Base-by-base conservation (phyloP, 2,888 invertebrate genomes). In the Eilema sororculum region DNA sequence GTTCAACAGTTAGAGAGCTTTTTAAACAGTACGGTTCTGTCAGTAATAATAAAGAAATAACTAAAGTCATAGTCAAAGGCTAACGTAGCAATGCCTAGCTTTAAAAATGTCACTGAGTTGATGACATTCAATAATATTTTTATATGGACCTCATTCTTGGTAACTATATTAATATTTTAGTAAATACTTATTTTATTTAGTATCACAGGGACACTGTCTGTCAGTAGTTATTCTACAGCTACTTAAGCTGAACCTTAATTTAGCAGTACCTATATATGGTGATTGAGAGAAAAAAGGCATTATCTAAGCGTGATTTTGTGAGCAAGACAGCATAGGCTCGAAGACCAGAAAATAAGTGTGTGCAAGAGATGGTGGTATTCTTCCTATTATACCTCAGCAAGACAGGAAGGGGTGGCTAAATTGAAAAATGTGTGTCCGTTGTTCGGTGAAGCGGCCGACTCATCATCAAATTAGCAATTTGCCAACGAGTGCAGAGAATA, bases 201-300 rank as follows among this genome's bases (percentile, higher is more conserved):
- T 46, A 52, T 52, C 52, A n/a, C n/a, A 52, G n/a, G n/a, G n/a
- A 52, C 8, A n/a, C 52, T 52, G 46, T 16, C 3, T 16, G 6
- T 52, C n/a, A 52, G 52, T n/a, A 52, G 52, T n/a, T 52, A 52
- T n/a, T 46, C 46, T 46, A 46, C 46, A 20, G 46, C 52, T n/a
- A 52, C 20, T 20, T 20, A 5, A 3, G 20, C 46, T 8, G 52
- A n/a, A 52, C 9, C n/a, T 52, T n/a, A 52, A 9, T 52, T n/a
- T 52, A 52, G 3, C 52, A n/a, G 52, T 52, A n/a, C n/a, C n/a
- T n/a, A n/a, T n/a, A 52, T 52, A 8, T 52, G 20, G n/a, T 52
- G 52, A 9, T 52, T 52, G 52, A 52, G n/a, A n/a, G 52, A 52
- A 8, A n/a, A 2, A 52, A 52, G 52, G n/a, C n/a, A 52, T 52